A percentile compares a stretch with the other conserved stretches of the same genome.
These are phyloP conservation scores for Eueides isabella DNA, from an alignment of 1,140 invertebrate genomes.

Conservation along the genomic window DNA sequence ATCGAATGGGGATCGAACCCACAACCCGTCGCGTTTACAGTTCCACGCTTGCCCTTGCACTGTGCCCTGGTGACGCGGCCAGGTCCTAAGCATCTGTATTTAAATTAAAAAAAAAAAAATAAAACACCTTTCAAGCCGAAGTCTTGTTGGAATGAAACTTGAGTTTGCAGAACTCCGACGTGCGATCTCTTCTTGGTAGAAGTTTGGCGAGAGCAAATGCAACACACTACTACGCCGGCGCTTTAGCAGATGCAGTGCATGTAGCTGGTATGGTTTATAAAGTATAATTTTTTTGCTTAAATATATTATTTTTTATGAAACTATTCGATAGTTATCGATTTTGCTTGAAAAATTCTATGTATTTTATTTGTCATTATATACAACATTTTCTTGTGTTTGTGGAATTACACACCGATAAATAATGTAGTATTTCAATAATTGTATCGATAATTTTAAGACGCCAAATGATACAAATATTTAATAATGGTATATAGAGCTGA, in stretches of 20 bases:
- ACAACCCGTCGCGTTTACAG: not conserved
- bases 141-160: not conserved
- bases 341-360: no score
- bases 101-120: no score
- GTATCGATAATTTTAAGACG: not conserved
- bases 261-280: slow-evolving; percentile 54
- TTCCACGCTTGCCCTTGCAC: not conserved
- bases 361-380: no score
- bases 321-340: no score
- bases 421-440: not conserved
- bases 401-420: no score
- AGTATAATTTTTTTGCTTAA: no score
- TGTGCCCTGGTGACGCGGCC: no score
- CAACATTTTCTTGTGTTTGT: no score
- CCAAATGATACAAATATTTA: no score
- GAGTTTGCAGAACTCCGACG: slow-evolving; percentile 55
- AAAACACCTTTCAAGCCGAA: no score
- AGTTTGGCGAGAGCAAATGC: slow-evolving; percentile 69
- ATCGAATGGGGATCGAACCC: not conserved
- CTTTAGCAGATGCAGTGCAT: slow-evolving; percentile 60
- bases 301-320: no score
- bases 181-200: slow-evolving; percentile 64
- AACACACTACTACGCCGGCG: slow-evolving; percentile 66
- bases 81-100: not conserved
- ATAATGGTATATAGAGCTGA: slow-evolving; percentile 55